These are phyloP conservation scores for Pipa parva DNA, from an alignment of 2,113 vertebrate species.

Conservation along the genomic window DNA sequence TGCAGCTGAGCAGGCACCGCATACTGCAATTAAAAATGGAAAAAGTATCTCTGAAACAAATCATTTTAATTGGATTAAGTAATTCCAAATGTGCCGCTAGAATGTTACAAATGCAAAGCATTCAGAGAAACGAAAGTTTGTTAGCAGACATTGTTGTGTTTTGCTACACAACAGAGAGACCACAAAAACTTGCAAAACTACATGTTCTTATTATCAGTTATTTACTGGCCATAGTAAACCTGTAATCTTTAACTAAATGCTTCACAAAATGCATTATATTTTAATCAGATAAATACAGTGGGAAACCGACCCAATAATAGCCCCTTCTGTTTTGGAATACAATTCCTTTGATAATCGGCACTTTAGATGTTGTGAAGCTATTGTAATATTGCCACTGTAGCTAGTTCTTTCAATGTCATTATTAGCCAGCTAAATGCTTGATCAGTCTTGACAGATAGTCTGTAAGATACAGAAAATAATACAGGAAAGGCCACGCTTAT, in stretches of 20 bases:
- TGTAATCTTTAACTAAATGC: no score
- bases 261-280: no score
- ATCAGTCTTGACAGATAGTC: constrained; percentile 8
- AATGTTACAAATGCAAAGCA: neutral
- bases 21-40: no score
- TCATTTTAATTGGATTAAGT: neutral
- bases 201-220: no score
- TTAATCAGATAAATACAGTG: neutral
- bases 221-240: no score
- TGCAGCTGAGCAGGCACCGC: neutral
- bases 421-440: constrained; percentile 23
- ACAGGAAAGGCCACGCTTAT: neutral
- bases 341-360: constrained; percentile 20
- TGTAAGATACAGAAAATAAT: neutral
- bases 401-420: constrained; percentile 33
- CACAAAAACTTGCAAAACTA: no score
- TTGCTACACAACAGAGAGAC: no score
- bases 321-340: constrained; percentile 6
- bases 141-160: neutral
- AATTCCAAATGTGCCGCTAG: neutral
- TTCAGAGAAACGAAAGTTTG: neutral
- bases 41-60: neutral
- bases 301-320: constrained; percentile 2
- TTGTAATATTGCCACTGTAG: constrained; percentile 17
- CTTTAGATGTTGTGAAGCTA: constrained; percentile 17